Percentiles rank a stretch among this genome's conserved stretches.
These are phyloP conservation scores for Periphyllus acericola DNA, from an alignment of 2,888 invertebrate species.

Conservation along the genomic window DNA sequence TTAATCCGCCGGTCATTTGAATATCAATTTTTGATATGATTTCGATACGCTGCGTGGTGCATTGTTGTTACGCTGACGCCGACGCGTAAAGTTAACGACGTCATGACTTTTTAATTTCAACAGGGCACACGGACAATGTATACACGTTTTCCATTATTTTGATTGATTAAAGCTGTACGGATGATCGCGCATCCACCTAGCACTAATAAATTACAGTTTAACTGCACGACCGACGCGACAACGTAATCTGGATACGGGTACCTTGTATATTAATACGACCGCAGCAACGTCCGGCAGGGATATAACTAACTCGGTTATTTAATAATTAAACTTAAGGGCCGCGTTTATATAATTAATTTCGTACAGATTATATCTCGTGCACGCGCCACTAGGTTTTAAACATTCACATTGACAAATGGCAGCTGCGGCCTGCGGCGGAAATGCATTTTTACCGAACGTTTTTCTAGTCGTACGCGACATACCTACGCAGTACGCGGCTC, in stretches of 20 bases:
- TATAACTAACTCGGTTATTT: neutral
- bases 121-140: neutral
- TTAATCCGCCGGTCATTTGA: neutral
- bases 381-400: neutral
- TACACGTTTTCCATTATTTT: neutral
- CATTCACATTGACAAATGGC: neutral
- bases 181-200: neutral
- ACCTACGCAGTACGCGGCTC: too few relatives aligned
- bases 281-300: neutral
- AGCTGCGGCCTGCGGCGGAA: too few relatives aligned
- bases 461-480: neutral
- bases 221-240: too few relatives aligned
- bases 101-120: neutral
- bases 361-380: neutral
- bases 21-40: neutral
- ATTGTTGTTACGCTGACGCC: neutral
- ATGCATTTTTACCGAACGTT: neutral
- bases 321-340: neutral
- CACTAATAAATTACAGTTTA: neutral
- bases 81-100: neutral
- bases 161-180: neutral
- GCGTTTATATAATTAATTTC: neutral
- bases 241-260: neutral
- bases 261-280: neutral
- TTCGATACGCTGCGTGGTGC: neutral